phyloP scores from a whole-genome alignment of 2,113 vertebrate genomes.

The Cromileptes altivelis region DNA sequence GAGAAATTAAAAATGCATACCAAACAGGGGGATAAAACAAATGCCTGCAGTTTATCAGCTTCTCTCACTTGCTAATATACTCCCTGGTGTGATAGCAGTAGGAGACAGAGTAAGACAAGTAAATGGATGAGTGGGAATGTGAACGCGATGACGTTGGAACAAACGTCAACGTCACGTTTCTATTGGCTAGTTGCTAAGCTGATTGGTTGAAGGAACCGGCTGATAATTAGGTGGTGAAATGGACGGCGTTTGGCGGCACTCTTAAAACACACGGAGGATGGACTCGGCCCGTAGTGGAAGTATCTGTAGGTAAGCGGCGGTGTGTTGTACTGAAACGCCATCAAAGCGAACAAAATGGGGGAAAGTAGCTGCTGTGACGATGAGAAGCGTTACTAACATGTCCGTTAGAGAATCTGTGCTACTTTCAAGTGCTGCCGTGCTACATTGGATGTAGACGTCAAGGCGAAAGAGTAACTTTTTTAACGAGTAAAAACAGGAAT shows the following conservation, averaged over 20 bases:
- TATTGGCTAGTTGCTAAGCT: slow-evolving; percentile 56
- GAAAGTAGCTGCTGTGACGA: not conserved
- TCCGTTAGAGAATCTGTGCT: not conserved
- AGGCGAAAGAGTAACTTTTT: too few relatives aligned
- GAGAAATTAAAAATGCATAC: too few relatives aligned
- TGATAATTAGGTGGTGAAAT: slow-evolving; percentile 66
- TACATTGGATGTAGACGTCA: not conserved
- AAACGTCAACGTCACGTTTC: slow-evolving; percentile 28
- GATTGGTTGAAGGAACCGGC: slow-evolving; percentile 60
- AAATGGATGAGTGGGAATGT: not conserved
- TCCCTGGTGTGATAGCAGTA: not conserved
- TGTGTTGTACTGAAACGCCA: rapidly evolving
- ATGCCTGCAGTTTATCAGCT: not conserved
- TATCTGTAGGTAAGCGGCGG: slow-evolving; percentile 79
- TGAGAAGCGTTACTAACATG: not conserved
- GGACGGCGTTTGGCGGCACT: not conserved
- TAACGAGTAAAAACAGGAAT: too few relatives aligned
- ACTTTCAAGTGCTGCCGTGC: rapidly evolving
- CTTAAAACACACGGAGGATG: slow-evolving; percentile 55
- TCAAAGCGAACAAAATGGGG: rapidly evolving
- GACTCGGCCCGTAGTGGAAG: slow-evolving; percentile 41
- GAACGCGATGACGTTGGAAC: not conserved
- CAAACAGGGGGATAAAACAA: too few relatives aligned
- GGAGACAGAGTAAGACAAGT: not conserved
- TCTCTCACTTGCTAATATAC: not conserved